Base-by-base conservation (phyloP, 2,888 invertebrate species). In the Apeira syringaria region DNA sequence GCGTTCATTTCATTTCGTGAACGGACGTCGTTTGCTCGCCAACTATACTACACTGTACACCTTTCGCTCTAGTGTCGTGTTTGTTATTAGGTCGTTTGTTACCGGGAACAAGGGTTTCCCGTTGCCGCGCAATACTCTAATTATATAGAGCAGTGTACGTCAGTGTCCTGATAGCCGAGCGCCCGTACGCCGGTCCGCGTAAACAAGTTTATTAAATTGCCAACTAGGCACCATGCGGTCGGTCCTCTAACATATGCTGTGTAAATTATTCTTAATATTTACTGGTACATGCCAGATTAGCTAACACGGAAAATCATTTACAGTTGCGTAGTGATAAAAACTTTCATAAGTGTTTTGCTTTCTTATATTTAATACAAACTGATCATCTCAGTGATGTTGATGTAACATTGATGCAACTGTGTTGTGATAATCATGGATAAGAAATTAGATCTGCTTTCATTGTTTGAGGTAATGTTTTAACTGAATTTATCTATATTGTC, bases 221-320 rank as follows among this genome's bases (percentile, higher is more conserved):
- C 88, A 88, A 69, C 86, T 69, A 80, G 80, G 88, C 88, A 87
- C 86, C 88, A 88, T 88, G 88, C 80, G 88, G 86, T 84, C 67
- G 73, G 56, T 66, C 58, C 54, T 67, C 61, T 66, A 44, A 85
- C 88, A 86, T 88, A 88, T 88, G 88, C 75, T 68, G 53, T 42
- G 20, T 63, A 61, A 56, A 32, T 57, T 58, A 53, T 29, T 54
- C 56, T 71, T 61, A 71, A 59, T 66, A 68, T 59, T 57, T 42
- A 53, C 42, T 44, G 38, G 58, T 70, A 53, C 41, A 54, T 36
- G 39, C 47, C 53, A 50, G 31, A 2, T 50, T 59, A 49, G 42
- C 49, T 44, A 37, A 49, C 51, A 45, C 45, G 37, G 45, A 59
- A 5, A 49, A 36, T 42, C 25, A 17, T 34, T 63, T 68, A 69